Conservation (phyloP, 2,888 invertebrate species). For the Pimpla rufipes region DNA sequence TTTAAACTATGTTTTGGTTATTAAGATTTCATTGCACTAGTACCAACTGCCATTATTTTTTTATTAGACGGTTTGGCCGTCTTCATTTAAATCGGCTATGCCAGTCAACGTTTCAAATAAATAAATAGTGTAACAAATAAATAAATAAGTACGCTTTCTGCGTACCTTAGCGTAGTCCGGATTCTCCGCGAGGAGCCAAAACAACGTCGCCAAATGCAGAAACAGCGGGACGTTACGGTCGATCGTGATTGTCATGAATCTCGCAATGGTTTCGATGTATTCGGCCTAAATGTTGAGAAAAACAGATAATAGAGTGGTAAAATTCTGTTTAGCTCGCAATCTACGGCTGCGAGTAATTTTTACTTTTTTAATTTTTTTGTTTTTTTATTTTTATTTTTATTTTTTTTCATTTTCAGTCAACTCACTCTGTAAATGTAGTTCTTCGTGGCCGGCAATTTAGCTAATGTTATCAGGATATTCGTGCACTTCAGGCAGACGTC, state of each 20-base stretch:
- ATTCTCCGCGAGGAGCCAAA: slow-evolving; percentile 79
- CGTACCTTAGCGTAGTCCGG: slow-evolving; percentile 71
- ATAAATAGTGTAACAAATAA: no score
- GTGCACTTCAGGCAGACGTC: slow-evolving; percentile 87
- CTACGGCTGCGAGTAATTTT: background rate
- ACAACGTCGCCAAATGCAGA: slow-evolving; percentile 76
- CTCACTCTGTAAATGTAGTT: slow-evolving; percentile 88
- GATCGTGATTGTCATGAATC: slow-evolving; percentile 86
- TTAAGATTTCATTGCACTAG: no score
- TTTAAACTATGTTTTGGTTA: no score
- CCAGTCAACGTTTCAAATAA: no score
- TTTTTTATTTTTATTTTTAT: no score
- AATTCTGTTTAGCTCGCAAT: background rate
- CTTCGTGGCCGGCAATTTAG: slow-evolving; percentile 88
- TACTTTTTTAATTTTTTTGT: no score
- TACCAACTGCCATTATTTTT: slow-evolving; percentile 16
- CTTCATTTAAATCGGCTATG: no score
- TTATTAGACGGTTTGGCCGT: no score
- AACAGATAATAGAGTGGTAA: background rate
- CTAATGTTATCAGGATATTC: slow-evolving; percentile 89
- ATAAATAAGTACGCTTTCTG: background rate
- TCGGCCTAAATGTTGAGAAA: slow-evolving; percentile 85
- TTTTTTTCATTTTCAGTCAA: background rate
- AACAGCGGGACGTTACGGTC: slow-evolving; percentile 75
- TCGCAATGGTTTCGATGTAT: slow-evolving; percentile 88